Base-by-base conservation (phyloP, 2,113 vertebrate genomes). In the Lagopus muta region DNA sequence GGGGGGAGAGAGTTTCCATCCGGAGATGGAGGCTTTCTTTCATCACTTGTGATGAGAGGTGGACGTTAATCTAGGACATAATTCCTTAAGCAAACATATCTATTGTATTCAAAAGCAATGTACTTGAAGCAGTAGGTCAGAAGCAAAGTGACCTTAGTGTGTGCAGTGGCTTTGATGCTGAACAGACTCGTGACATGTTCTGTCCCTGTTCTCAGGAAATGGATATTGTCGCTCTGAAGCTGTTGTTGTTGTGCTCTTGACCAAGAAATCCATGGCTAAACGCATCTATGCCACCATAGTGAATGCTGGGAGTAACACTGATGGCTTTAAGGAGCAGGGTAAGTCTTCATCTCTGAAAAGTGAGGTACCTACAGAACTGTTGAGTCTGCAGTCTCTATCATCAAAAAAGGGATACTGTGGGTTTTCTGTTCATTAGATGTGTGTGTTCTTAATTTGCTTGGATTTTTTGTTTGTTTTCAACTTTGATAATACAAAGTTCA, bases 311-410 rank as follows among this genome's bases (percentile, higher is more conserved):
- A 98, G 96, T 97, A 99, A 99, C 97, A 99, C 99, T 2, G 99
- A 99, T 24, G 99, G 99, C 72, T 98, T 94, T 96, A 99, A 99
- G 96, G 98, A 99, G 64, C 98, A 99, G 98, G 99, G 99, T 99
- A 81, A 47, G 94, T 52, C 7, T 76, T n/a, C 72, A 45, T 54
- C 62, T 66, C 81, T 83, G 76, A 60, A 66, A 82, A 69, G 13
- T 61, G n/a, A 32, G 17, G 52, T 71, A 11, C 14, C 10, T 87
- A 24, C 24, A 25, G 20, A 85, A 47, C 25, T 67, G 28, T 72
- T 65, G 25, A 27, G 38, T 55, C 21, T 47, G 18, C 36, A 47
- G 58, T 45, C 58, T 73, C 76, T n/a, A n/a, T 6, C 15, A 61
- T 83, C 14, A 55, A 64, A 73, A 77, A 6, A 3, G 0, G 30